A percentile compares a stretch with the other conserved stretches of the same genome.
Evolutionary conservation across 2,888 invertebrate species (phyloP).

Genomic region (Strigamia maritima): DNA sequence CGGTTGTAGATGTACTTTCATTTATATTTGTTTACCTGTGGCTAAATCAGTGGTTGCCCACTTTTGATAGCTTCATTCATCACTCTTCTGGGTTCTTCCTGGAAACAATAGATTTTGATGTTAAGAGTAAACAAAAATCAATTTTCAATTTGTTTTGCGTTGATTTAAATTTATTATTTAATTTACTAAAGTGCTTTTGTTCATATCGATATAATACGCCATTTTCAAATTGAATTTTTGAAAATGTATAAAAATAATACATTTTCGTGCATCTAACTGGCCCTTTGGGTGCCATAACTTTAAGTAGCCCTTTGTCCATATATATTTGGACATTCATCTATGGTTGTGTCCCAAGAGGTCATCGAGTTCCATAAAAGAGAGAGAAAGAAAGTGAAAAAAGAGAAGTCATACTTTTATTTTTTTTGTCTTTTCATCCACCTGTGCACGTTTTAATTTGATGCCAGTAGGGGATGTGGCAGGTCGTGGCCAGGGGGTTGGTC

Average conservation of each 20-base stretch:
- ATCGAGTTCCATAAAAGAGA: constrained; percentile 9
- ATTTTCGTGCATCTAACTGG: constrained; percentile 1
- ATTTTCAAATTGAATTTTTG: constrained; percentile 22
- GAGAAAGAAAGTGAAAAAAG: not conserved
- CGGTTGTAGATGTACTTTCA: constrained; percentile 3
- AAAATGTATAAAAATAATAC: constrained; percentile 17
- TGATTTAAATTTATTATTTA: not conserved
- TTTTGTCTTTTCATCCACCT: constrained; percentile 34
- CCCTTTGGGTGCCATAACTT: constrained; percentile 17
- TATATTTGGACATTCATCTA: constrained; percentile 26
- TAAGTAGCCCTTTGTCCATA: constrained; percentile 18
- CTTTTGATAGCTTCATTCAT: constrained; percentile 23
- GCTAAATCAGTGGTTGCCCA: constrained; percentile 16
- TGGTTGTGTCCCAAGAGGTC: constrained; percentile 4
- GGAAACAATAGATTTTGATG: not conserved
- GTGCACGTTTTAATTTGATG: constrained; percentile 34
- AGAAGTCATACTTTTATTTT: not conserved
- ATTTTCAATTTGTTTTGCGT: not conserved
- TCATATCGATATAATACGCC: not conserved
- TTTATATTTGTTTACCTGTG: constrained; percentile 31
- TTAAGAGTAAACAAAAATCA: not conserved
- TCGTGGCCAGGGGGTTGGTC: constrained; percentile 12
- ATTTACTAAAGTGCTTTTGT: not conserved
- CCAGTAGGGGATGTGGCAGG: constrained; percentile 23
- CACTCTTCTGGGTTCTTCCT: not conserved